Percentiles rank a stretch among this genome's conserved stretches.
Evolutionary conservation across 2,888 invertebrate genomes (phyloP).

Genomic region (Cheilosia pagana): DNA sequence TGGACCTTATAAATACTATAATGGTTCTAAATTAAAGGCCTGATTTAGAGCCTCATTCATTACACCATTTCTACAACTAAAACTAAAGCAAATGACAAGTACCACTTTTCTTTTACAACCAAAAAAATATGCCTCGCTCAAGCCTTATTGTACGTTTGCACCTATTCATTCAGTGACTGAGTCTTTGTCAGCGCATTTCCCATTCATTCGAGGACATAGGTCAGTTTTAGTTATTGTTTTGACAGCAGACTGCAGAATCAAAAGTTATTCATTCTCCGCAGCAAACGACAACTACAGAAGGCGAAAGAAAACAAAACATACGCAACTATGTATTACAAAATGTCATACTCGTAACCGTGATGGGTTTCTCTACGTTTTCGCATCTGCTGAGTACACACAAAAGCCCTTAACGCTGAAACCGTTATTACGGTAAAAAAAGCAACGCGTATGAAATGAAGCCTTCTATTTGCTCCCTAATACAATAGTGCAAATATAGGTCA

Average conservation of each 20-base stretch:
- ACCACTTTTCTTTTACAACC: too few relatives aligned
- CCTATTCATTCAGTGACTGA: neutral
- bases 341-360: neutral
- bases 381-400: neutral
- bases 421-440: conserved; percentile 16
- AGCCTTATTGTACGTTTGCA: too few relatives aligned
- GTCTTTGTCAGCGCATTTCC: too few relatives aligned
- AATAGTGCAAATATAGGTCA: conserved; percentile 58
- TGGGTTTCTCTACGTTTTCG: neutral
- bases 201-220: neutral
- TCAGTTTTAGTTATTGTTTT: neutral
- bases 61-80: too few relatives aligned
- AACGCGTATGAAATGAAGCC: conserved; percentile 1
- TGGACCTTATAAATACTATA: too few relatives aligned
- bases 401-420: conserved; percentile 3
- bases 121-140: too few relatives aligned
- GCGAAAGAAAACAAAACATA: neutral
- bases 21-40: too few relatives aligned
- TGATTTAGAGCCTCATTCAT: too few relatives aligned
- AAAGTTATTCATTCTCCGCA: neutral
- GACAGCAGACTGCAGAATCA: neutral
- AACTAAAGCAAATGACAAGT: too few relatives aligned
- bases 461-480: conserved; percentile 26
- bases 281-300: neutral
- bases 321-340: neutral